Conservation (phyloP, 2,113 vertebrate genomes). For the Grus americana region DNA sequence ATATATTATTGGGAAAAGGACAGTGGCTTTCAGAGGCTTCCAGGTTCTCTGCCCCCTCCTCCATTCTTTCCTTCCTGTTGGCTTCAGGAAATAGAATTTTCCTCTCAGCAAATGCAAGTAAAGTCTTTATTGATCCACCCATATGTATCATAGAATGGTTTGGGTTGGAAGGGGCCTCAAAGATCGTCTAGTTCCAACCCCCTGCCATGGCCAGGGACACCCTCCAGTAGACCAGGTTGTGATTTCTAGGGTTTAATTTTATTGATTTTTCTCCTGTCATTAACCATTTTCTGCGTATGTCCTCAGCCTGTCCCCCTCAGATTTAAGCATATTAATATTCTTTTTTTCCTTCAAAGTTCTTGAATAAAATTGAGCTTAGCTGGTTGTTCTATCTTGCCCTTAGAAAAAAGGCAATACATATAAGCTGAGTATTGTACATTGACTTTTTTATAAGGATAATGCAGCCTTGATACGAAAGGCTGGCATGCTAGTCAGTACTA, state of each 20-base stretch:
- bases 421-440: not conserved
- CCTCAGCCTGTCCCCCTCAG: not conserved
- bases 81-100: not conserved
- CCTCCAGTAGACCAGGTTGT: too few relatives aligned
- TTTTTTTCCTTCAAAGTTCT: not conserved
- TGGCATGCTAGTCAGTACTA: not conserved
- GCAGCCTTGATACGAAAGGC: not conserved
- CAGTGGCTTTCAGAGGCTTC: not conserved
- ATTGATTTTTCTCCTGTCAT: not conserved
- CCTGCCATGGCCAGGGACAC: too few relatives aligned
- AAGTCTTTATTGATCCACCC: not conserved
- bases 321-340: not conserved
- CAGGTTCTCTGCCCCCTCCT: not conserved
- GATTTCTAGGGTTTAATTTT: not conserved
- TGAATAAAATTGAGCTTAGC: not conserved
- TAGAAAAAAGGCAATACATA: not conserved
- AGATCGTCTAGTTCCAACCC: too few relatives aligned
- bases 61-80: not conserved
- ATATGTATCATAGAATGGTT: not conserved
- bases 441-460: not conserved
- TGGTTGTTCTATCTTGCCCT: not conserved
- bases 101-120: not conserved
- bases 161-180: too few relatives aligned
- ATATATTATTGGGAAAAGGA: not conserved
- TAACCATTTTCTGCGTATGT: not conserved